Evolutionary conservation across 2,797 vertebrate species (phyloP).

Genomic region (Sebastes hopkinsi): DNA sequence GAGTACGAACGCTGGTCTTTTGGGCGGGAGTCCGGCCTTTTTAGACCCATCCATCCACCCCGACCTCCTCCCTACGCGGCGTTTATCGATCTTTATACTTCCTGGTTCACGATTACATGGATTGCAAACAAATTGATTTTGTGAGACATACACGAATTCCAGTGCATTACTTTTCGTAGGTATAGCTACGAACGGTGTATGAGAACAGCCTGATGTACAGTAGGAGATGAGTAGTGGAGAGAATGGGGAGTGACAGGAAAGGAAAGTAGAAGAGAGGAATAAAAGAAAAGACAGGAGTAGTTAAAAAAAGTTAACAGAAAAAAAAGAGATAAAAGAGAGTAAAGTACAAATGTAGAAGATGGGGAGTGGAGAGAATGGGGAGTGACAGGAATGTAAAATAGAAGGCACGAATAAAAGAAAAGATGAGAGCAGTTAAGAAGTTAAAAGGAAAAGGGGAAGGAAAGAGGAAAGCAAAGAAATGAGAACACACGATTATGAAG

Average conservation of each 20-base stretch:
- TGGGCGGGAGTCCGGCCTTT: no score
- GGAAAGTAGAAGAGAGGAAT: not conserved
- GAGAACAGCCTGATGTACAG: no score
- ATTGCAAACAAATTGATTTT: no score
- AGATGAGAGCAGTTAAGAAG: constrained; percentile 20
- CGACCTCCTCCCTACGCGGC: no score
- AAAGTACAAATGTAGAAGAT: not conserved
- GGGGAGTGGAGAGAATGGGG: not conserved
- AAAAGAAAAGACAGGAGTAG: not conserved
- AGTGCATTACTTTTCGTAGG: no score
- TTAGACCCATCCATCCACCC: no score
- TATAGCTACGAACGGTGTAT: no score
- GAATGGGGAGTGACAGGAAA: not conserved
- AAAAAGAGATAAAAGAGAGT: not conserved
- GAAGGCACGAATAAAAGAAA: constrained; percentile 28
- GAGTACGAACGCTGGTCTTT: no score
- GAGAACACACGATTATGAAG: constrained; percentile 91
- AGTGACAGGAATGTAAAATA: not conserved
- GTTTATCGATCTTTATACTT: no score
- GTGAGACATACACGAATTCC: no score
- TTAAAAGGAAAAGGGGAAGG: constrained; percentile 29
- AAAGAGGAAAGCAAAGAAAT: constrained; percentile 55
- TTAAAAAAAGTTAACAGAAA: not conserved
- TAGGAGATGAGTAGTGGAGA: not conserved
- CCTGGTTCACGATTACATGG: no score